Evolutionary conservation across 2,888 invertebrate genomes (phyloP), one percentile per base, ranked within the genome.

Genomic region (Cepaea hortensis): DNA sequence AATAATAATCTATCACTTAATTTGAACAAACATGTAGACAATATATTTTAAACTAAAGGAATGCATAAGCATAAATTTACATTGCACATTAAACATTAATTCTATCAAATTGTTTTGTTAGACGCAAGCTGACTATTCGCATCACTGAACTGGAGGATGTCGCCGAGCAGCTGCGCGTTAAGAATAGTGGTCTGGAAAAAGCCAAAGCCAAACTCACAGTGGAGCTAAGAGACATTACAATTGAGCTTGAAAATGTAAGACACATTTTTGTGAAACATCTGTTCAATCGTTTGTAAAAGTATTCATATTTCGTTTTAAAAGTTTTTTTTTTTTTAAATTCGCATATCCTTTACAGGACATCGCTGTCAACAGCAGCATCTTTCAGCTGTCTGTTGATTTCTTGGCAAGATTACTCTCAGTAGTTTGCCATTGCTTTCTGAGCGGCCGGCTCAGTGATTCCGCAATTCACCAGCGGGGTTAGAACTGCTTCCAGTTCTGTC

Each of bases 211-310:
- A 99, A 91, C 96, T 99, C 91, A 97, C 98, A 95, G 97, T 97
- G 93, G 99, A 99, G 96, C 97, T 99, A 91, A 99, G 99, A 95
- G 97, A 99, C 88, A 96, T 99, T 94, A 99, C 99, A 95, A 98
- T 99, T 95, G 99, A 99, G 95, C 96, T 99, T 94, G 99, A 99
- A 96, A 99, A 99, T 96, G 96, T 96, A 93, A 90, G 92, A 35
- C 88, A 50, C 2, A 62, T 68, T 5, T 11, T 20, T 50, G 48
- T 18, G 7, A 76, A 76, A 50, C 35, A 35, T 35, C 35, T 35
- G 35, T 35, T 35, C 35, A 35, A 35, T 35, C 35, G 35, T 35
- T 35, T 65, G 65, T 9, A 18, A 18, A 65, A 65, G 13, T 65
- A 15, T 65, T 65, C 65, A 65, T 15, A 65, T 65, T 65, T 65